These are phyloP conservation scores for Ptychodera flava DNA, from an alignment of 35 echinoderm and acorn worm genomes.

Conservation along the genomic window DNA sequence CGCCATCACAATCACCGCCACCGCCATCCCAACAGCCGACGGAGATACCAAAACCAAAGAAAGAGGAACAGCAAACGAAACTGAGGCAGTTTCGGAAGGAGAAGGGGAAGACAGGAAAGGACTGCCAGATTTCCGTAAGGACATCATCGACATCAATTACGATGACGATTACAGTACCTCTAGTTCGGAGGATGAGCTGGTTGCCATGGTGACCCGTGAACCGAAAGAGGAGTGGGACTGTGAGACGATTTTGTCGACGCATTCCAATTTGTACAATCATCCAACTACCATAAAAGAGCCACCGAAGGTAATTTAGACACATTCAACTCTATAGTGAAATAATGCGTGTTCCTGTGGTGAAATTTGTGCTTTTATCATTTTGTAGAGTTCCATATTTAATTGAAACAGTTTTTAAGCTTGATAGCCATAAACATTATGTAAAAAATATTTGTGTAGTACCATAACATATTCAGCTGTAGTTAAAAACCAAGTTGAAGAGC, in stretches of 20 bases:
- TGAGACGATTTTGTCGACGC: constrained; percentile 87
- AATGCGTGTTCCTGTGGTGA: too few species aligned
- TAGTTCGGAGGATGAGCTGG: constrained; percentile 16
- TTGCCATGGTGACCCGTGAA: constrained; percentile 6
- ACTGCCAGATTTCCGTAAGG: neutral
- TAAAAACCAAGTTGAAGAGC: too few species aligned
- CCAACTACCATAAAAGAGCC: constrained; percentile 77
- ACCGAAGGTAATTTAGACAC: constrained; percentile 30
- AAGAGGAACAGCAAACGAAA: neutral
- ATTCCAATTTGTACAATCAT: constrained; percentile 97
- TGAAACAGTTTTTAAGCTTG: too few species aligned
- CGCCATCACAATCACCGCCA: too few species aligned
- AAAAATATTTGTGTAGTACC: too few species aligned
- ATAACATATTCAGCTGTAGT: too few species aligned
- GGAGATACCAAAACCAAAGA: neutral
- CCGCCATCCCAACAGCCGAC: too few species aligned
- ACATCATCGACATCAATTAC: neutral
- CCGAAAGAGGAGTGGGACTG: constrained; percentile 88
- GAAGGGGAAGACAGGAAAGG: neutral
- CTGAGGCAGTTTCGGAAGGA: neutral
- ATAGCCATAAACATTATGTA: too few species aligned
- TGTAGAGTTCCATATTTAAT: too few species aligned
- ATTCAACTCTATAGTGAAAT: too few species aligned
- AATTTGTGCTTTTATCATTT: too few species aligned
- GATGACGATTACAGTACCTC: neutral